Base-by-base conservation (phyloP, 2,888 invertebrate genomes). In the Nebria brevicollis region DNA sequence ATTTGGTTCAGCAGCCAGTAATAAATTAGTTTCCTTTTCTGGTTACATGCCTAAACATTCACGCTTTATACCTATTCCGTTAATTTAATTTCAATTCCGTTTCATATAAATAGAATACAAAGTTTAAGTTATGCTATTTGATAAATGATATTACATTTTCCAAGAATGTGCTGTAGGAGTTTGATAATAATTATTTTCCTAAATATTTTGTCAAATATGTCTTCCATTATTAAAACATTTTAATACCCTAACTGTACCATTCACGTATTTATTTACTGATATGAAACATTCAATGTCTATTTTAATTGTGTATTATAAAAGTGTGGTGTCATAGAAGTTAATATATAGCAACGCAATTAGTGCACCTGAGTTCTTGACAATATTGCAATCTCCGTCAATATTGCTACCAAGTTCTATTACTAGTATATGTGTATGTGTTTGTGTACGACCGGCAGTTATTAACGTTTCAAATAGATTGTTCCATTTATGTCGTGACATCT, bases 391-490 rank as follows among this genome's bases (percentile, higher is more conserved):
- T 54, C 54, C 54, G 7, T 54, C 54, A 54, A 54, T 8, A 54
- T 6, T 7, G 54, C 54, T 54, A 54, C 11, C 13, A 2, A 13
- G 11, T 8, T 54, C 54, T 54, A 54, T 20, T 20, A 20, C 20
- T 20, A 20, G 20, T 54, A 13, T 54, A 11, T 54, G 6, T 13
- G 7, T 54, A 54, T 54, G 13, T 1, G 43, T 43, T 6, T 43
- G 1, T 6, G 43, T 43, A 43, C 43, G 54, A 54, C 54, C 54
- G 54, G 13, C 54, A 54, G 54, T 54, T 54, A 54, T 54, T 54
- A 54, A 54, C 54, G 54, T 54, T 54, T 54, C 54, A 54, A 54
- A 54, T 54, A 54, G 54, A 54, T 54, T 54, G 54, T 54, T 54
- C 34, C 34, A 34, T 34, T 34, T 34, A 34, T 34, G 5, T 4